Evolutionary conservation across 2,888 invertebrate species (phyloP).

Genomic region (Deladenus siricidicola): DNA sequence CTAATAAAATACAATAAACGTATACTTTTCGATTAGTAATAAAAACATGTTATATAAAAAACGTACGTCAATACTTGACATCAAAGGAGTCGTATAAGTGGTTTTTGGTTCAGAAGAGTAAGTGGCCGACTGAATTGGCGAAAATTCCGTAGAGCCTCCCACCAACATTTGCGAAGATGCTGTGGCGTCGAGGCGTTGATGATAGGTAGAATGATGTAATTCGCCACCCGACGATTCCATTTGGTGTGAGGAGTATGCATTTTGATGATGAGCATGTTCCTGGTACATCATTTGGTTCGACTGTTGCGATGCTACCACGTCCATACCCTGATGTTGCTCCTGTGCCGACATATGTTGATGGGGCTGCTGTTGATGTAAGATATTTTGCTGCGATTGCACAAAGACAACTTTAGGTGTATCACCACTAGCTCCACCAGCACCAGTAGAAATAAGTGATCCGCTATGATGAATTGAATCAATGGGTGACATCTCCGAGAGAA

Average conservation of each 20-base stretch:
- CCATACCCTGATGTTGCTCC: too few relatives aligned
- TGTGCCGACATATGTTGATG: too few relatives aligned
- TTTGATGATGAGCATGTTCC: background rate
- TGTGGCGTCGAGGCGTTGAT: too few relatives aligned
- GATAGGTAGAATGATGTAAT: background rate
- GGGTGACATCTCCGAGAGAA: too few relatives aligned
- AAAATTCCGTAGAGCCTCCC: background rate
- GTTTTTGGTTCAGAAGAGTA: conserved; percentile 28
- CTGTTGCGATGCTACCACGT: background rate
- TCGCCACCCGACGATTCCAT: background rate
- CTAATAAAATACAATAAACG: background rate
- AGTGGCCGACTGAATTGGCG: conserved; percentile 5
- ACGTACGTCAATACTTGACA: conserved; percentile 15
- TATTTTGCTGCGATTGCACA: background rate
- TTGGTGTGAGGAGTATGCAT: background rate
- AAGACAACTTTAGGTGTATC: background rate
- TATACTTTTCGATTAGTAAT: background rate
- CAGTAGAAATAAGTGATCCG: too few relatives aligned
- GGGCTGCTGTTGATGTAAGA: background rate
- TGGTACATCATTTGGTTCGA: background rate
- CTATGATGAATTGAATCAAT: too few relatives aligned
- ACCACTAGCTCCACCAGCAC: too few relatives aligned
- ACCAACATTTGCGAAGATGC: background rate
- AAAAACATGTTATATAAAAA: too few relatives aligned
- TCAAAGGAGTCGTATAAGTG: conserved; percentile 37